Conservation (phyloP, 2,888 invertebrate species). For the Tortricodes alternella region DNA sequence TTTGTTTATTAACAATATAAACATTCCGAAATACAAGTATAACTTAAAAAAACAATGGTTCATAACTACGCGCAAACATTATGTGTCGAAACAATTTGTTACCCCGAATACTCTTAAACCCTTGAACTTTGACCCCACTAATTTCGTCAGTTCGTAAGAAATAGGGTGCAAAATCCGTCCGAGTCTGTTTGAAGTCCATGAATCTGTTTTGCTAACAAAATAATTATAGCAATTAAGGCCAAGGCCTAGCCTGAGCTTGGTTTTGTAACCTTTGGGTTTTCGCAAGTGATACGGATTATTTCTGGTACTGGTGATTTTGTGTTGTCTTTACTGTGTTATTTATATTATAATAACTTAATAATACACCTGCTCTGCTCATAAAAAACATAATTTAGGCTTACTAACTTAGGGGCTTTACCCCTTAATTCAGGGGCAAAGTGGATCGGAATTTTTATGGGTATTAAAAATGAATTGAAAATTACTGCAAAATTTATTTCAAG, state of each 20-base stretch:
- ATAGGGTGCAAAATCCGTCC: slow-evolving; percentile 21
- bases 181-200: slow-evolving; percentile 16
- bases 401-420: too few species aligned
- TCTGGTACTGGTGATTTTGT: too few species aligned
- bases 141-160: slow-evolving; percentile 9
- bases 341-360: too few species aligned
- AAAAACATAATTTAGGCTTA: too few species aligned
- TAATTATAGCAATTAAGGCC: slow-evolving; percentile 21
- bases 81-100: slow-evolving; percentile 14
- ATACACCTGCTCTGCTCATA: too few species aligned
- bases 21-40: neutral
- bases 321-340: too few species aligned
- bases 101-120: neutral
- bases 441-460: too few species aligned
- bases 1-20: too few species aligned
- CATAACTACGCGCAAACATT: neutral
- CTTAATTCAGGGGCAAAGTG: too few species aligned
- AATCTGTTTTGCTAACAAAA: slow-evolving; percentile 21
- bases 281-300: too few species aligned
- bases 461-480: too few species aligned
- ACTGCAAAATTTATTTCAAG: too few species aligned
- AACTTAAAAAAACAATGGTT: neutral
- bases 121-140: slow-evolving; percentile 6
- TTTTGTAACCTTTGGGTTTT: neutral
- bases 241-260: neutral